Base-by-base conservation (phyloP, 2,888 invertebrate species). In the Acronicta aceris region DNA sequence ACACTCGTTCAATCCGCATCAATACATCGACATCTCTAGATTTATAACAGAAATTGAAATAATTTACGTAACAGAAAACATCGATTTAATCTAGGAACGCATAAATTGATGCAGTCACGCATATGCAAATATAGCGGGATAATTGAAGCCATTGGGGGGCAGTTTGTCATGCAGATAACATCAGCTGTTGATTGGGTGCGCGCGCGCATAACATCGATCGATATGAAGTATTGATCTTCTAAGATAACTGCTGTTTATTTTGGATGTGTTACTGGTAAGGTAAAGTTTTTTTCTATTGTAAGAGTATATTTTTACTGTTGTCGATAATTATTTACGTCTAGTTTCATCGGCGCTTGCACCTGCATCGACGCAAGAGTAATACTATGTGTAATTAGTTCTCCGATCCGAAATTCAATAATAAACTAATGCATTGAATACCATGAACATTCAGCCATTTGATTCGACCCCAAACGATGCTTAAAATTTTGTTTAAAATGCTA, bases 121-220 rank as follows among this genome's bases (percentile, higher is more conserved):
- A 52, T 63, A 68, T 71, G 68, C 68, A 72, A 68, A 72, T 71
- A 56, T 38, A 40, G 30, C 62, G 41, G 30, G 55, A 68, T 72
- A 72, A 65, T 69, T 70, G 62, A 65, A 74, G 59, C 52, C 71
- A 65, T 70, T 61, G 65, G 59, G 46, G 36, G 47, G 50, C 69
- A 74, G 72, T 72, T 59, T 57, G 46, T 72, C 72, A 51, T 56
- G 43, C 6, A 50, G 72, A 72, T 72, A 72, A 25, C 46, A 72
- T 72, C 74, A 42, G 48, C 36, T 73, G 70, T 52, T 72, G 72
- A 74, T 74, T 72, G 65, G 74, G 52, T 58, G 60, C 60, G 51
- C 66, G 40, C 27, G 53, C 72, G 65, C 71, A 71, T 43, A 50
- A 10, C 70, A 65, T 50, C 51, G 51, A 58, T 51, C 58, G 67